Evolutionary conservation across 2,797 vertebrate species (phyloP).

Genomic region (Champsocephalus gunnari): DNA sequence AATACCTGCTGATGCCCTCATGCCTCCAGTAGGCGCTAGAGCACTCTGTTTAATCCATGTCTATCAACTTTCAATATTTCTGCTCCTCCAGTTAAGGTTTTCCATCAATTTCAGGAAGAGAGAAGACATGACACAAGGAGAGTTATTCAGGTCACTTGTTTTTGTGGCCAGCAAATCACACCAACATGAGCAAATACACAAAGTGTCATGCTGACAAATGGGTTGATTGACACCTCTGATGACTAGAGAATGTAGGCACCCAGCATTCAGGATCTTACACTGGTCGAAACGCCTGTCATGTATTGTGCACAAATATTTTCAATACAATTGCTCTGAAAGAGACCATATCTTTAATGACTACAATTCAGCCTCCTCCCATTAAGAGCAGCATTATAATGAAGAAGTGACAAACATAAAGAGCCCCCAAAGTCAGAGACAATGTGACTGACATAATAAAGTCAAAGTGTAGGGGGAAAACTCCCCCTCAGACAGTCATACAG

Average conservation of each 20-base stretch:
- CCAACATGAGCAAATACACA: conserved; percentile 58
- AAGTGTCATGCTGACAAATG: conserved; percentile 66
- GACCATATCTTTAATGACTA: not conserved
- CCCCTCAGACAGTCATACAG: conserved; percentile 82
- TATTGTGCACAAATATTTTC: conserved; percentile 15
- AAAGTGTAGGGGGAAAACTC: conserved; percentile 48
- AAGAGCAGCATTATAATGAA: conserved; percentile 41
- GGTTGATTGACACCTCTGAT: conserved; percentile 63
- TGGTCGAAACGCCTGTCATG: conserved; percentile 19
- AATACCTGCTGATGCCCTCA: conserved; percentile 57
- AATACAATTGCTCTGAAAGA: conserved; percentile 1
- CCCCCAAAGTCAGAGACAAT: conserved; percentile 66
- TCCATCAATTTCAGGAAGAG: conserved; percentile 51
- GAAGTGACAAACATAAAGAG: conserved; percentile 64
- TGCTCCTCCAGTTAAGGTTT: conserved; percentile 49
- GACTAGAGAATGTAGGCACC: conserved; percentile 58
- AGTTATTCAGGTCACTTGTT: conserved; percentile 46
- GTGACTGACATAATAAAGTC: conserved; percentile 70
- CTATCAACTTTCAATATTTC: conserved; percentile 61
- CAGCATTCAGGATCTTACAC: conserved; percentile 43
- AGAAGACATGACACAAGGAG: conserved; percentile 34
- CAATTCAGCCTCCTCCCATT: conserved; percentile 25
- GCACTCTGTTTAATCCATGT: conserved; percentile 44
- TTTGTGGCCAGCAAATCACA: conserved; percentile 48
- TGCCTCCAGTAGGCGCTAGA: conserved; percentile 35